These are phyloP conservation scores for Chydorus sphaericus DNA, from an alignment of 2,888 invertebrate species.

Conservation along the genomic window DNA sequence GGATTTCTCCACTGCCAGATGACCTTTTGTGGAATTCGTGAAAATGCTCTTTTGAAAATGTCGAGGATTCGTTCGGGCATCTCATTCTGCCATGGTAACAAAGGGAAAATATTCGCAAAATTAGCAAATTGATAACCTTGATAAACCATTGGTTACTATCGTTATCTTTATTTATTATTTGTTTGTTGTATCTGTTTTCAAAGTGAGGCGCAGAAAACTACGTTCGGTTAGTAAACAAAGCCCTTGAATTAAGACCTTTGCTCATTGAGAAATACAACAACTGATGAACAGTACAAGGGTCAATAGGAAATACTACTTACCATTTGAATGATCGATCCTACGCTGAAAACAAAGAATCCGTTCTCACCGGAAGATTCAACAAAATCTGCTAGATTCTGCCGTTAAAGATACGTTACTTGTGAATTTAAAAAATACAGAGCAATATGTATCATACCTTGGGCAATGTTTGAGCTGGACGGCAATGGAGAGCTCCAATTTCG, in stretches of 20 bases:
- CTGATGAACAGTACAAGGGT: too few species aligned
- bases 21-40: constrained; percentile 21
- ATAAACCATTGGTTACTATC: too few species aligned
- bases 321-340: constrained; percentile 27
- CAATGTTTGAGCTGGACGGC: constrained; percentile 26
- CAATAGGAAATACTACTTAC: too few species aligned
- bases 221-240: too few species aligned
- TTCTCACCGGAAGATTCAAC: constrained; percentile 18
- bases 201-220: too few species aligned
- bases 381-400: constrained; percentile 20
- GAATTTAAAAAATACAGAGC: neutral
- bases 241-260: too few species aligned
- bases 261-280: too few species aligned
- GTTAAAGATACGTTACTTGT: neutral
- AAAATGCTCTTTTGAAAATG: constrained; percentile 22
- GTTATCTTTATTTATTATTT: too few species aligned
- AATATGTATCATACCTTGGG: constrained; percentile 20
- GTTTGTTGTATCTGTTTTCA: too few species aligned
- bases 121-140: too few species aligned
- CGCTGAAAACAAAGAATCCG: constrained; percentile 27
- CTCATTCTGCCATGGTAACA: too few species aligned
- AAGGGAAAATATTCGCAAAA: too few species aligned
- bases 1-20: constrained; percentile 19
- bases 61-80: constrained; percentile 21
- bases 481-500: constrained; percentile 20